Base-by-base conservation (phyloP, 1,140 invertebrate genomes). In the Ooceraea biroi region DNA sequence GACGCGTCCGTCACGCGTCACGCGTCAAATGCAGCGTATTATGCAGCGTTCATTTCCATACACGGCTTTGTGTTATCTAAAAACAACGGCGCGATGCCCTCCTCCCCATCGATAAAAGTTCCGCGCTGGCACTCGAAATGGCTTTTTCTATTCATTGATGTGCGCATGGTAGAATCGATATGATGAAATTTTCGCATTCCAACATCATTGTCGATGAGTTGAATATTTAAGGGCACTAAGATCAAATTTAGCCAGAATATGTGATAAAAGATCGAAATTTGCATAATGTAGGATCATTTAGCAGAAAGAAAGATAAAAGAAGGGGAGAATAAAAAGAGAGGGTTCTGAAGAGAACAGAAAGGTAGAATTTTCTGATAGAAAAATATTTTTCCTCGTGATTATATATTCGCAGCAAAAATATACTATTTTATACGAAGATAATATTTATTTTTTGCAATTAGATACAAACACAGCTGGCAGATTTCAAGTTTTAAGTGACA, bases 1-100 rank as follows among this genome's bases (percentile, higher is more conserved):
- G 85, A 82, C 86, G 82, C 85, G 82, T 88, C 74, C 68, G 85
- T 87, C 86, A 87, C 84, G 86, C 84, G 86, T 88, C 86, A 88
- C 73, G 69, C 83, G 86, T 88, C 86, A 88, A 74, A 83, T 63
- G 66, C 84, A 89, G 87, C 25, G 66, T 61, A 72, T 82, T 77
- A 80, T 83, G 52, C 60, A 46, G 63, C 73, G 58, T 73, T 76
- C 69, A 60, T 66, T 36, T 52, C 71, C 50, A 41, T 72, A 36
- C 36, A 7, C 2, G 58, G 76, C 55, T 77, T 83, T 85, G 73
- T 73, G 74, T 61, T 57, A 68, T 65, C 72, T 69, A 84, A 89
- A 88, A 82, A 88, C 83, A 80, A 83, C 55, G 30, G 61, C 55
- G 84, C 61, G 65, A n/a, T 22, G 55, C 71, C 52, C 83, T 80